Evolutionary conservation across 2,888 invertebrate species (phyloP), one percentile per base, ranked within the genome.

Genomic region (Agrypnus murinus): DNA sequence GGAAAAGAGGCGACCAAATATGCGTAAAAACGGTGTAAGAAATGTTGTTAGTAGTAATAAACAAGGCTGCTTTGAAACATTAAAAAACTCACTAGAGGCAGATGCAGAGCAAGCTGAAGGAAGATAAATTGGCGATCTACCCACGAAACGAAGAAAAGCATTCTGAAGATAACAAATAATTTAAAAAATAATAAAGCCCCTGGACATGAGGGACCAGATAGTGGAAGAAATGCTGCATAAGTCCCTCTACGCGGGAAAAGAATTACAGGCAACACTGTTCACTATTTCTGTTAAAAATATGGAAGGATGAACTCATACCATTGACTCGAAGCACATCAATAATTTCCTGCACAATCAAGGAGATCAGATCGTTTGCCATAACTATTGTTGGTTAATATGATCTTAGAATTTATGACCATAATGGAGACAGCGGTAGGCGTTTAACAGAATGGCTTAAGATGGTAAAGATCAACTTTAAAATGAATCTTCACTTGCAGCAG

Each of bases 211-310:
- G n/a, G n/a, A 40, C 10, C 40, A n/a, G 40, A 40, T 40, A 40
- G 10, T n/a, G 8, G n/a, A n/a, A 7, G 40, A 40, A 40, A 40
- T 40, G n/a, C 5, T 40, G n/a, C 5, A 40, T n/a, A n/a, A n/a
- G n/a, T n/a, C n/a, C n/a, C n/a, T n/a, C n/a, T 40, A 40, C n/a
- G 40, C 40, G 4, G 40, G 40, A 40, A 40, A 40, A 40, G n/a
- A n/a, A n/a, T 9, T 40, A n/a, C 40, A 40, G n/a, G n/a, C 40
- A 40, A 40, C 8, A 40, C 40, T 40, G n/a, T 40, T 4, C n/a
- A 40, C 5, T n/a, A 40, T n/a, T 40, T 40, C 40, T 40, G 40
- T 40, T 40, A n/a, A 40, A n/a, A 40, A n/a, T 40, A 40, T 6
- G n/a, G 40, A 40, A 40, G n/a, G 40, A n/a, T 10, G n/a, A 40